A percentile compares a stretch with the other conserved stretches of the same genome.
phyloP scores from a whole-genome alignment of 2,797 vertebrate species.

The Diplodus sargus region DNA sequence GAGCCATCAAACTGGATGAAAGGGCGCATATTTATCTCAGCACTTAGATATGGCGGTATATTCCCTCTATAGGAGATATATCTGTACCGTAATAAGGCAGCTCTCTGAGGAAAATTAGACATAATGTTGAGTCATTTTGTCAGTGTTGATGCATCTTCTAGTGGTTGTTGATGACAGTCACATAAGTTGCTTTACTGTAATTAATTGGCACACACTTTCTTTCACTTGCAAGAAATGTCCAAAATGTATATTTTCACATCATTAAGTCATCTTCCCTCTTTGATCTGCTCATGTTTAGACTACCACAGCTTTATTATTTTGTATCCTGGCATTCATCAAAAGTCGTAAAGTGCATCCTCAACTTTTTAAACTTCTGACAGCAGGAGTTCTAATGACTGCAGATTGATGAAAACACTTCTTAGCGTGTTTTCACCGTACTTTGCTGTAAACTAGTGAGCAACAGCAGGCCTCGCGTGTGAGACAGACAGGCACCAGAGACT shows the following conservation, averaged over 20 bases:
- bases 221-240: neutral
- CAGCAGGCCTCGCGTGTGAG: too few relatives aligned
- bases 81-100: neutral
- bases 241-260: neutral
- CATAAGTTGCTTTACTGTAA: neutral
- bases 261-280: slow-evolving; percentile 14
- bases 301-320: slow-evolving; percentile 6
- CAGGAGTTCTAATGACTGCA: slow-evolving; percentile 13
- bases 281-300: slow-evolving; percentile 17
- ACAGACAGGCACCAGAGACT: too few relatives aligned
- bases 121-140: neutral
- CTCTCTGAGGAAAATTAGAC: neutral
- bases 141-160: neutral
- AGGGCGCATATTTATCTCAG: neutral
- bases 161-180: slow-evolving; percentile 1
- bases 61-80: neutral
- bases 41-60: neutral
- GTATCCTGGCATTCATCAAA: slow-evolving; percentile 14
- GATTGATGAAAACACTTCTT: neutral
- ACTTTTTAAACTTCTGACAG: neutral
- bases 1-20: slow-evolving; percentile 7
- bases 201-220: neutral
- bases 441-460: too few relatives aligned
- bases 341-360: neutral
- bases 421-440: too few relatives aligned